These are phyloP conservation scores for Heliothis subflexa DNA, from an alignment of 1,140 invertebrate genomes.

Conservation along the genomic window DNA sequence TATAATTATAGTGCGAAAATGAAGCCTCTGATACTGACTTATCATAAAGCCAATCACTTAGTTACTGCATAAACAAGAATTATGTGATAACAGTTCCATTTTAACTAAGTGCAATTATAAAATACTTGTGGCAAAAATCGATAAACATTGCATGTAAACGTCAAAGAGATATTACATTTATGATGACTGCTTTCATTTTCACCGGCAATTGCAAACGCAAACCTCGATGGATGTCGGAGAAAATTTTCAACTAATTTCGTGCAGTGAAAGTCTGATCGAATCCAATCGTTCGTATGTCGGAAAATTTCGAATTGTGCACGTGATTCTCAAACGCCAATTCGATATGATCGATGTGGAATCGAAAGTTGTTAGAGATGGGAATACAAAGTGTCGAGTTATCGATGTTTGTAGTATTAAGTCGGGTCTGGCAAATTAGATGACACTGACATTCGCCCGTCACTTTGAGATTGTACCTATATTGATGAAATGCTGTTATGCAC, in stretches of 20 bases:
- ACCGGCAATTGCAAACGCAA: conserved; percentile 31
- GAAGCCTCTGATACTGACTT: too few relatives aligned
- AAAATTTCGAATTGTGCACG: conserved; percentile 44
- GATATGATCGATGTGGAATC: conserved; percentile 7
- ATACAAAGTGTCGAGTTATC: conserved; percentile 18
- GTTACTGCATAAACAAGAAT: too few relatives aligned
- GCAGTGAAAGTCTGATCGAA: conserved; percentile 43
- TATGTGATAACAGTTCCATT: too few relatives aligned
- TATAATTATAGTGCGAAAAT: too few relatives aligned
- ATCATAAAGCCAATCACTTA: too few relatives aligned
- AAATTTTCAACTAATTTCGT: conserved; percentile 42
- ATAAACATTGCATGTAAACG: background rate
- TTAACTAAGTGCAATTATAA: background rate
- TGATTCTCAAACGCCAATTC: conserved; percentile 28
- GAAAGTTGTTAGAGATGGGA: conserved; percentile 31
- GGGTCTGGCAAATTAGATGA: background rate
- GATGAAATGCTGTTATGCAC: background rate
- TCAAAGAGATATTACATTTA: conserved; percentile 38
- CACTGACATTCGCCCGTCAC: conserved; percentile 4
- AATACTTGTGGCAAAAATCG: background rate
- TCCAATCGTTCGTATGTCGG: conserved; percentile 26
- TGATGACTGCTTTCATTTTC: conserved; percentile 19
- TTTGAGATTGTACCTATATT: conserved; percentile 1
- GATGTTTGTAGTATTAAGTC: conserved; percentile 13
- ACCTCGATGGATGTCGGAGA: conserved; percentile 29